Base-by-base conservation (phyloP, 2,888 invertebrate species). In the Theodoxus fluviatilis region DNA sequence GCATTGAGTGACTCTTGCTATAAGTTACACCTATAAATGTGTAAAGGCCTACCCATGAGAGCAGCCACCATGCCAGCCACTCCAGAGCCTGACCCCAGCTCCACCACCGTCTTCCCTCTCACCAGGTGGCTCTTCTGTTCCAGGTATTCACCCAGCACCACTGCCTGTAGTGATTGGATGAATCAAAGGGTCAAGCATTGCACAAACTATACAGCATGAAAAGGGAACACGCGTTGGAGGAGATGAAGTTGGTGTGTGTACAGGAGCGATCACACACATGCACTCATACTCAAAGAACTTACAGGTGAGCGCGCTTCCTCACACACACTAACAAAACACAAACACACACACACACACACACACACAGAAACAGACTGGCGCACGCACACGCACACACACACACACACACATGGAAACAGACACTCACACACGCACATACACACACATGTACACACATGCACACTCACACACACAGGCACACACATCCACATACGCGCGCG, bases 71-170 rank as follows among this genome's bases (percentile, higher is more conserved):
- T 81, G 40, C 86, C 86, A 22, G 81, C 82, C 33, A 86, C 71
- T 12, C 86, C 86, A 18, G 86, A 85, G 9, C 86, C 86, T 28
- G 86, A 82, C 55, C 86, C 86, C 3, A 86, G 80, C 71, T 86
- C 86, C 49, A 86, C 73, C 4, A 86, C 78, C n/a, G 47, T 73
- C 66, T 81, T 82, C 4, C 73, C 78, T 55, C 69, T 65, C 6
- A 85, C 74, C 22, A 80, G 40, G n/a, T 79, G 69, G 22, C 74
- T 64, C 66, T 82, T 73, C 37, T 74, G 57, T 40, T 80, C 78
- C 37, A 86, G 68, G 70, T 84, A 86, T 68, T 81, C 78, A 63
- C 81, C 78, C 25, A 86, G 74, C 9, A 86, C 82, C 28, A 85
- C 76, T 18, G 86, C 86, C 86, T 86, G 75, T 15, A 80, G 75